Evolutionary conservation across 1,140 invertebrate genomes (phyloP).

Genomic region (Phenacoccus solenopsis): DNA sequence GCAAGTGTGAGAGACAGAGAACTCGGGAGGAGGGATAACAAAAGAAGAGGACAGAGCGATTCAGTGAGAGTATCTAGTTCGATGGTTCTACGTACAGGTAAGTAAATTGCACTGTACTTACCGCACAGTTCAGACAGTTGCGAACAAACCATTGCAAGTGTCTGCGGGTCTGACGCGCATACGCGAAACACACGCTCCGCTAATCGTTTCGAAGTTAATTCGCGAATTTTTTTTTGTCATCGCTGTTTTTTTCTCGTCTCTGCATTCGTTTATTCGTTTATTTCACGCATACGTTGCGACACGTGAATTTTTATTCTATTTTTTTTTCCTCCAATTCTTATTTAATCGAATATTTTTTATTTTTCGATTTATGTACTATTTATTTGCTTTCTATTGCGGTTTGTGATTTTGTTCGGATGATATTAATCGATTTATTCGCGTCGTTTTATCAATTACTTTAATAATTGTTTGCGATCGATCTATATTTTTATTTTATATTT

Average conservation of each 20-base stretch:
- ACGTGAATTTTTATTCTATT: neutral
- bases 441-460: too few relatives aligned
- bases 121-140: neutral
- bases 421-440: neutral
- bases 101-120: constrained; percentile 16
- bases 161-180: neutral
- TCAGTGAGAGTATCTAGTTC: constrained; percentile 6
- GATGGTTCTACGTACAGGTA: constrained; percentile 5
- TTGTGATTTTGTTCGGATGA: neutral
- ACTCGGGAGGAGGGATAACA: neutral
- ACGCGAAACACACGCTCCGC: neutral
- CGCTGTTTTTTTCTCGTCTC: neutral
- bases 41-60: constrained; percentile 15
- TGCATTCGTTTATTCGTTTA: neutral
- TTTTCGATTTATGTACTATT: constrained; percentile 5
- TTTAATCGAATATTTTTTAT: neutral
- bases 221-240: neutral
- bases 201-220: too few relatives aligned
- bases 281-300: too few relatives aligned
- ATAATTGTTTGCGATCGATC: too few relatives aligned
- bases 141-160: constrained; percentile 7
- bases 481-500: too few relatives aligned
- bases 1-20: constrained; percentile 12
- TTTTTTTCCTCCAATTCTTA: neutral
- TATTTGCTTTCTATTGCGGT: neutral